Base-by-base conservation (phyloP, 2,113 vertebrate genomes). In the Vimba vimba region DNA sequence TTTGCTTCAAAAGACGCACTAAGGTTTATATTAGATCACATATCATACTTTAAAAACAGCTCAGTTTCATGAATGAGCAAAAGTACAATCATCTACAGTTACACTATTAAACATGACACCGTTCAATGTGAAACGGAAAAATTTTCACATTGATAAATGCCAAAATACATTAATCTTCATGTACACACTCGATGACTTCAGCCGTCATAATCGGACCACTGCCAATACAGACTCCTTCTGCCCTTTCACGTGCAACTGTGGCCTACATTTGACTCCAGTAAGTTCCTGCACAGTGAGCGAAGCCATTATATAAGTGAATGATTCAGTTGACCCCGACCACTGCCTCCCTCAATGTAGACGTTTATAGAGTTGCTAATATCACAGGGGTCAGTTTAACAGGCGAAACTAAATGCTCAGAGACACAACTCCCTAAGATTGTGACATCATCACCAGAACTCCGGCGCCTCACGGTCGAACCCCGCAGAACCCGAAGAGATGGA, bases 251-350 rank as follows among this genome's bases (percentile, higher is more conserved):
- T 82, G 60, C 43, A 50, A 77, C 25, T 9, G n/a, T 50, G 62
- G 25, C 75, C 62, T 79, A 66, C 19, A 52, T 69, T 69, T 43
- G 21, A 68, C 30, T 45, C 52, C 27, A 52, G 47, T 76, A 71
- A 43, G 73, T 82, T 82, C 73, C 50, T 84, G 43, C 55, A 66
- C 64, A 66, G 45, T 57, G 52, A 78, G 73, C 21, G 33, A 52
- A 57, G 69, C 27, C 59, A 59, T 12, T 47, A 57, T 68, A 59
- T 33, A 55, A 73, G 52, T 25, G 66, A 85, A 76, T 83, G 57
- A 85, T 69, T 86, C 71, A 88, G 75, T 73, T 84, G 91, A 91
- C 90, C 87, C 87, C 77, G 69, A 23, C 27, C 89, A 85, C 87
- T 89, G 62, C 69, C 86, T 85, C 71, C 75, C 84, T 73, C 50